A percentile compares a stretch with the other conserved stretches of the same genome.
These are phyloP conservation scores for Gandaritis pyraliata DNA, from an alignment of 2,888 invertebrate genomes.

Conservation along the genomic window DNA sequence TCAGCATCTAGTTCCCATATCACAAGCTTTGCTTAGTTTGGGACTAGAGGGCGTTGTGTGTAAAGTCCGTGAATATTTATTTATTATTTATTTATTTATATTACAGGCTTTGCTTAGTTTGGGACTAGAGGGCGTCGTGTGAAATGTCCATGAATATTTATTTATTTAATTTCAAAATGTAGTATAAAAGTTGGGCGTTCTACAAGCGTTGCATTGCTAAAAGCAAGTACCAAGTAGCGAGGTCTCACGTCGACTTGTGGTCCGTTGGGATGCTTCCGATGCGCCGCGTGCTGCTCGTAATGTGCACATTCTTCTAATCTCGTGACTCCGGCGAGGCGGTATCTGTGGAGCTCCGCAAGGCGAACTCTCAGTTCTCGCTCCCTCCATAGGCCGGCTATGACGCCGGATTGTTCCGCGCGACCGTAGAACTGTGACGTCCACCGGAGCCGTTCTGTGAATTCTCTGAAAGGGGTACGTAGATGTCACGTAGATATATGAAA, in stretches of 20 bases:
- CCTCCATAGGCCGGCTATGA: conserved; percentile 90
- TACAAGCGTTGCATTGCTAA: conserved; percentile 41
- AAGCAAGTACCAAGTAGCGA: conserved; percentile 53
- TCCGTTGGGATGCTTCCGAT: conserved; percentile 81
- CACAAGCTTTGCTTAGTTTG: too few species aligned
- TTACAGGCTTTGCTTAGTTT: too few species aligned
- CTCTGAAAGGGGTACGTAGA: conserved; percentile 83
- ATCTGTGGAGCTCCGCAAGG: conserved; percentile 91
- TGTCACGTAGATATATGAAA: too few species aligned
- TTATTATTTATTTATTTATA: too few species aligned
- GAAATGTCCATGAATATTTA: too few species aligned
- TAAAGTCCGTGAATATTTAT: too few species aligned
- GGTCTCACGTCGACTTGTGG: conserved; percentile 86
- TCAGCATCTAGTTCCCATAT: too few species aligned
- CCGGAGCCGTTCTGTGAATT: conserved; percentile 92
- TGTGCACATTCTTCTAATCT: conserved; percentile 93
- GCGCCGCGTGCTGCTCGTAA: conserved; percentile 91
- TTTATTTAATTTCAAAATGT: too few species aligned
- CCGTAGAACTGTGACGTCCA: conserved; percentile 95
- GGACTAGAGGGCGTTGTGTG: too few species aligned
- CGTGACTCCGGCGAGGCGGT: conserved; percentile 94
- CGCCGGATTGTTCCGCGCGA: conserved; percentile 92
- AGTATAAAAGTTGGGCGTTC: conserved; percentile 21
- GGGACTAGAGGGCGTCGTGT: too few species aligned
- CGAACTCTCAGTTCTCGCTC: conserved; percentile 94